These are phyloP conservation scores for Sinohyriopsis cumingii DNA, from an alignment of 2,888 invertebrate species.

Conservation along the genomic window DNA sequence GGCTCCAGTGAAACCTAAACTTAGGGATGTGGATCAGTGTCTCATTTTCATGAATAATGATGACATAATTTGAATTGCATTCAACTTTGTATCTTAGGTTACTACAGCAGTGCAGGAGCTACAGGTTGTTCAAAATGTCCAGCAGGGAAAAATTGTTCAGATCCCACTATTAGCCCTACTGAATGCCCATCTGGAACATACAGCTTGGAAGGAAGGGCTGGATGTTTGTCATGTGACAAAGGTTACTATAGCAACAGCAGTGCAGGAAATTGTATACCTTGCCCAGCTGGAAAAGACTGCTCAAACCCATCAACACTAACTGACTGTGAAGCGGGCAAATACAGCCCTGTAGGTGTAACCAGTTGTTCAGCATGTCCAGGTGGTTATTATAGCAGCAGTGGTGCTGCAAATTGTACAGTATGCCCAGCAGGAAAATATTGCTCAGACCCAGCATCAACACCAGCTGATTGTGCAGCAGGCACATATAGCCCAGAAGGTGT, in stretches of 20 bases:
- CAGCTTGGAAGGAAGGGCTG: constrained; percentile 30
- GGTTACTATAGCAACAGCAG: constrained; percentile 27
- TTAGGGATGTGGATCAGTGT: too few relatives aligned
- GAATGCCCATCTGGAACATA: constrained; percentile 33
- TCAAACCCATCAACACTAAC: constrained; percentile 13
- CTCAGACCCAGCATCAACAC: constrained; percentile 19
- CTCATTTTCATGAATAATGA: too few relatives aligned
- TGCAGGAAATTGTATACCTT: constrained; percentile 20
- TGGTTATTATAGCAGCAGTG: constrained; percentile 25
- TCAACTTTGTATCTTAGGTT: constrained; percentile 6
- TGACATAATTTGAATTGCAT: background rate
- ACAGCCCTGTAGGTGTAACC: constrained; percentile 22
- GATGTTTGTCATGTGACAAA: constrained; percentile 19
- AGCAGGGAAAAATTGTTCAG: constrained; percentile 47
- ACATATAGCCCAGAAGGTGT: constrained; percentile 28
- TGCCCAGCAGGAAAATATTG: constrained; percentile 56
- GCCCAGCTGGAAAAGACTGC: constrained; percentile 34
- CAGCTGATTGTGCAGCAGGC: constrained; percentile 35
- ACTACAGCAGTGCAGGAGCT: constrained; percentile 40
- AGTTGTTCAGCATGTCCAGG: constrained; percentile 31
- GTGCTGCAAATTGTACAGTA: constrained; percentile 41
- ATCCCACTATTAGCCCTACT: constrained; percentile 27
- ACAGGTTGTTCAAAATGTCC: constrained; percentile 51
- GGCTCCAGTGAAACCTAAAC: too few relatives aligned
- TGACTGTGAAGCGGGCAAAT: constrained; percentile 13